Conservation (phyloP, 2,888 invertebrate species). For the Tinea trinotella region DNA sequence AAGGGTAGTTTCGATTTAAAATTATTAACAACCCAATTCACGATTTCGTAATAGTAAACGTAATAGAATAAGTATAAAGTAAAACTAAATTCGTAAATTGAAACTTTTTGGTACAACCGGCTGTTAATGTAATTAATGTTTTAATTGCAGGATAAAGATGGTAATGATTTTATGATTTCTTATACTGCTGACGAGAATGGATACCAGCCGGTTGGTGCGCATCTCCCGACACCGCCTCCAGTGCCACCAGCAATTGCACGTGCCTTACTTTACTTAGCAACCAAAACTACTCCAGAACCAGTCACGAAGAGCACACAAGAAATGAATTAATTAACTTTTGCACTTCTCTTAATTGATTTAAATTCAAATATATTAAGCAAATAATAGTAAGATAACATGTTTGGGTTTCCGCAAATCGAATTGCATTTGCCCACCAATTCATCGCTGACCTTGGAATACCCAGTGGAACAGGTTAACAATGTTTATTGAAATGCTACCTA, state of each 20-base stretch:
- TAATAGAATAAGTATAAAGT: no score
- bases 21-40: no score
- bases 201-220: slow-evolving; percentile 58
- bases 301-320: slow-evolving; percentile 30
- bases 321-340: background rate
- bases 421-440: slow-evolving; percentile 25
- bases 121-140: slow-evolving; percentile 25
- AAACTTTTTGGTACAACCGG: no score
- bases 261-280: slow-evolving; percentile 65
- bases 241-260: slow-evolving; percentile 70
- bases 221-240: slow-evolving; percentile 64
- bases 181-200: slow-evolving; percentile 71
- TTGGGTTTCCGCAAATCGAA: background rate
- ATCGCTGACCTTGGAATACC: slow-evolving; percentile 50
- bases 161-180: slow-evolving; percentile 57
- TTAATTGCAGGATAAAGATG: slow-evolving; percentile 53
- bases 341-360: background rate
- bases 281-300: slow-evolving; percentile 47
- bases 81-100: no score
- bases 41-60: no score
- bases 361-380: background rate
- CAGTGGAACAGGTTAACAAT: slow-evolving; percentile 1
- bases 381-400: background rate
- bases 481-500: background rate
- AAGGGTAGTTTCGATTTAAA: slow-evolving; percentile 1